A percentile compares a stretch with the other conserved stretches of the same genome.
phyloP scores from a whole-genome alignment of 2,888 invertebrate genomes.

The Erynnis tages region DNA sequence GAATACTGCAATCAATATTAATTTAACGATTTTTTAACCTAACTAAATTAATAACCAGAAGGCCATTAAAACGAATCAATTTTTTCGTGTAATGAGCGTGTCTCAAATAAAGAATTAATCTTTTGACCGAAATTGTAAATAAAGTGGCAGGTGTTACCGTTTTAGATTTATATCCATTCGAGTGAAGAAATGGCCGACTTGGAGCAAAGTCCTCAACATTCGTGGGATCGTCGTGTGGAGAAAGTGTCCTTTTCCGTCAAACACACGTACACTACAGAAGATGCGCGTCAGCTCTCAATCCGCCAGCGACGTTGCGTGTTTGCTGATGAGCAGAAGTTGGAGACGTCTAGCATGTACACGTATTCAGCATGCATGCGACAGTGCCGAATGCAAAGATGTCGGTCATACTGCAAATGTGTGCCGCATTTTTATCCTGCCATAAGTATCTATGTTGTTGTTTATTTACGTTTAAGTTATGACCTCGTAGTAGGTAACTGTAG shows the following conservation, averaged over 20 bases:
- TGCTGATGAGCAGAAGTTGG: conserved; percentile 83
- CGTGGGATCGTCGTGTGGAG: conserved; percentile 84
- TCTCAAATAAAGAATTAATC: no score
- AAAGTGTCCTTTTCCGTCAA: conserved; percentile 86
- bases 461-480: conserved; percentile 22
- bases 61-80: no score
- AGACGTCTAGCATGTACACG: conserved; percentile 83
- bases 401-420: conserved; percentile 85
- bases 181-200: conserved; percentile 86
- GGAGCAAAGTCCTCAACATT: conserved; percentile 85
- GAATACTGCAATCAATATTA: no score
- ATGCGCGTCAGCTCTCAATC: conserved; percentile 84
- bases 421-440: conserved; percentile 86
- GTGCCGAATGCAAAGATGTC: conserved; percentile 85
- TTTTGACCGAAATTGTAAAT: no score
- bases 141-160: no score
- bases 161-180: conserved; percentile 83
- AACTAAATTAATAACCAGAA: no score
- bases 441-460: no score
- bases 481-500: no score
- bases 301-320: conserved; percentile 88
- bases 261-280: conserved; percentile 88
- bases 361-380: conserved; percentile 88
- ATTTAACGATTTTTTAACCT: no score
- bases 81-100: no score